Conservation (phyloP, 2,888 invertebrate species). For the Oconnorella tubifera region DNA sequence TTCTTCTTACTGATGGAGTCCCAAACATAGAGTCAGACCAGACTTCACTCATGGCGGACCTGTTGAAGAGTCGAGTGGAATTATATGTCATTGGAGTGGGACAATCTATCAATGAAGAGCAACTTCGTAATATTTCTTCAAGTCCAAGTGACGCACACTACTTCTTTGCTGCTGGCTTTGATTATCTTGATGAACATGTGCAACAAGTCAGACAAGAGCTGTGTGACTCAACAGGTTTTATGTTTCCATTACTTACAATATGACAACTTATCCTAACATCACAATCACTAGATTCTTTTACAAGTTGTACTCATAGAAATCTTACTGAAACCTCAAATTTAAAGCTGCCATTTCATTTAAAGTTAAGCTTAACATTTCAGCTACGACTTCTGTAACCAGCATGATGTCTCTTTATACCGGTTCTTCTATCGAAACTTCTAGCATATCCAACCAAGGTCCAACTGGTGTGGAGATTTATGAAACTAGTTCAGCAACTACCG, state of each 20-base stretch:
- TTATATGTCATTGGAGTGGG: constrained; percentile 39
- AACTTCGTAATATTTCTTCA: constrained; percentile 34
- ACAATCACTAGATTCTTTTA: not conserved
- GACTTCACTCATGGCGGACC: constrained; percentile 43
- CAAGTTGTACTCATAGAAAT: too few relatives aligned
- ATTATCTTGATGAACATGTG: constrained; percentile 9
- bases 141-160: constrained; percentile 13
- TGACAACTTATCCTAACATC: too few relatives aligned
- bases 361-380: too few relatives aligned
- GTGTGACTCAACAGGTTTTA: not conserved
- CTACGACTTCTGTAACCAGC: too few relatives aligned
- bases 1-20: constrained; percentile 46
- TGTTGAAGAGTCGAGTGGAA: constrained; percentile 41
- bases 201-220: not conserved
- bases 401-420: too few relatives aligned
- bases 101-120: constrained; percentile 38
- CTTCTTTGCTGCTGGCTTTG: constrained; percentile 9
- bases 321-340: too few relatives aligned
- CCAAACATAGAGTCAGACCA: constrained; percentile 43
- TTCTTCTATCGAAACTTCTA: too few relatives aligned
- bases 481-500: too few relatives aligned
- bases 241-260: too few relatives aligned
- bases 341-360: too few relatives aligned
- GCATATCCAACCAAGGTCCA: too few relatives aligned
- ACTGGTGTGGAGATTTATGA: too few relatives aligned